Conservation (phyloP, 2,888 invertebrate species). For the Trachelus iudaicus region DNA sequence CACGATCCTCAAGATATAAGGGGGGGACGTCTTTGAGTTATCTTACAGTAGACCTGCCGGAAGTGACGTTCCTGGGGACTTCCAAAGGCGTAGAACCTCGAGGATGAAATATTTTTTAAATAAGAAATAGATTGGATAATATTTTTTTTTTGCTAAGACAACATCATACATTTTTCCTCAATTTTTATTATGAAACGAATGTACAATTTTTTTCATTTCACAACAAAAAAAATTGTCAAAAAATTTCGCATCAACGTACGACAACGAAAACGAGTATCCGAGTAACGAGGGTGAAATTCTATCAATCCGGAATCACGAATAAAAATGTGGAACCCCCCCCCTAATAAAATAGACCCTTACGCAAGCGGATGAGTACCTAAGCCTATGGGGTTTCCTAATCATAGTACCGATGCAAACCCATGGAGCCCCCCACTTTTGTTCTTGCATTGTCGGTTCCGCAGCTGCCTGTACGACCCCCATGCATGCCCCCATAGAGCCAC, state of each 20-base stretch:
- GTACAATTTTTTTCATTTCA: too few species aligned
- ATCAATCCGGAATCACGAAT: conserved; percentile 14
- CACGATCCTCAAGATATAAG: conserved; percentile 33
- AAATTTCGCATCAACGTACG: background rate
- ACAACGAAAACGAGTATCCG: background rate
- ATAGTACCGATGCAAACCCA: conserved; percentile 30
- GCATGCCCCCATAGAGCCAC: conserved; percentile 60
- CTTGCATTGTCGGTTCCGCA: conserved; percentile 57
- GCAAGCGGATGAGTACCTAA: conserved; percentile 6
- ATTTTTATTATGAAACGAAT: background rate
- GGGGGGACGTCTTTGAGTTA: conserved; percentile 23
- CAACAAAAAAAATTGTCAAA: background rate
- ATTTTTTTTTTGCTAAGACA: background rate
- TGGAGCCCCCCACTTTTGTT: conserved; percentile 25
- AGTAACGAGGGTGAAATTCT: background rate
- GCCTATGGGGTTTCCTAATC: conserved; percentile 28
- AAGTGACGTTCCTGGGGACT: conserved; percentile 25
- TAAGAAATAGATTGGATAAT: background rate
- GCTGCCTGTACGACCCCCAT: conserved; percentile 61
- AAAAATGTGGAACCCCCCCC: conserved; percentile 23
- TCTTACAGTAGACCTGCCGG: background rate
- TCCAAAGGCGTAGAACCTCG: background rate
- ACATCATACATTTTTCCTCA: background rate
- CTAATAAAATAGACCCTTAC: conserved; percentile 19
- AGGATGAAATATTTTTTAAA: background rate